Evolutionary conservation across 1,140 invertebrate species (phyloP), one percentile per base, ranked within the genome.

Genomic region (Bombyx mandarina): DNA sequence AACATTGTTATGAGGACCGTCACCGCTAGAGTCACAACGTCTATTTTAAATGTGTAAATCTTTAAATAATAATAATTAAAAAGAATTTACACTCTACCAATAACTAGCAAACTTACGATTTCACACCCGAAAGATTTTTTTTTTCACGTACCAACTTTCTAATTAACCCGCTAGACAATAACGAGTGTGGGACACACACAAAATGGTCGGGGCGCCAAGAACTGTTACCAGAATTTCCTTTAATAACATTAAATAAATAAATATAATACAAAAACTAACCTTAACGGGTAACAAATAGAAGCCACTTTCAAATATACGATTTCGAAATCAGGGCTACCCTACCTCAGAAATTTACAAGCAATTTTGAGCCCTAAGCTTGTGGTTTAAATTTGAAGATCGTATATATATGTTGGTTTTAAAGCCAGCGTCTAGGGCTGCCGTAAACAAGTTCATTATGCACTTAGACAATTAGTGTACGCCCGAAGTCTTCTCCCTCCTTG

Each of bases 401-500:
- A 47, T 18, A 42, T 18, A 42, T 35, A 7, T 8, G 7, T 57
- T 26, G 26, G 43, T 64, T 62, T 66, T 54, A 69, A 72, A 71
- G 68, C 68, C 75, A 60, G 60, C 66, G 54, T 59, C 65, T 78
- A 81, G 71, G 78, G 77, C 76, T 79, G 73, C 72, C 75, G 74
- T 70, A 73, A 80, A 81, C 71, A 85, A 82, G 79, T 85, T 85
- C 79, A 81, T 85, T 85, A 85, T 82, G 74, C 79, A 85, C 82
- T 85, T 82, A 82, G 78, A 85, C 82, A 85, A 85, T 85, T 82
- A 85, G 73, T 82, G 82, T 82, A 82, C 75, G 77, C 78, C 72
- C 57, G 75, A 66, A 77, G 79, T 67, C 69, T 61, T 62, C 63
- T 64, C 55, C 47, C 69, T 69, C 75, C 76, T 72, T 81, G 75